Evolutionary conservation across 2,888 invertebrate genomes (phyloP), one percentile per base, ranked within the genome.

Genomic region (Ptilodon capucinus): DNA sequence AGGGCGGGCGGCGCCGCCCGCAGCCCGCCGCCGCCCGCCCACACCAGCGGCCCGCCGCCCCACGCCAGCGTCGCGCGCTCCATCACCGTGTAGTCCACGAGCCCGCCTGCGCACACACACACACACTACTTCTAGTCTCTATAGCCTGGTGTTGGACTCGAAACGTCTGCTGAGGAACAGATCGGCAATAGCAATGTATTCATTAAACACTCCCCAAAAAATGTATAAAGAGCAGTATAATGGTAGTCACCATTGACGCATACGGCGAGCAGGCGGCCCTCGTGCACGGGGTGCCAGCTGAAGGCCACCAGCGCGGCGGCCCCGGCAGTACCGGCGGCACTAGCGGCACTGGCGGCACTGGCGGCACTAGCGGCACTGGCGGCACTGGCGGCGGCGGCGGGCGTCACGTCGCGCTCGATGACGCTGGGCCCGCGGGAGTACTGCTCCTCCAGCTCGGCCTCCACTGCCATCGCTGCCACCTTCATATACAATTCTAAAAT

Each of bases 281-380:
- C 95, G 71, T 97, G 94, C 4, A 91, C 91, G 1, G 96, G 95
- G 86, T 98, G 98, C 97, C 98, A 98, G 28, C 95, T 94, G 81
- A 97, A 96, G 51, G 97, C 95, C 8, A 95, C 93, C 11, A 97
- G 71, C 51, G 75, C 55, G 94, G 70, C 57, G 45, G 65, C 48
- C 2, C 63, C 53, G 30, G 81, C 75, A 8, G 92, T 88, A 25
- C 76, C 71, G 54, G 77, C 75, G 54, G 81, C 82, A 28, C 84
- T 78, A 71, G 64, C 53, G 30, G 81, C 75, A 8, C 84, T 81
- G 39, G 84, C 84, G 2, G 92, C 88, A 25, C 76, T 71, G 54
- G 77, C 75, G 54, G 81, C 82, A 28, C 84, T 78, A 71, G 80
- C 79, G 52, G 84, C 63, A 41, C 73, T 84, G 54, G 74, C 59